Base-by-base conservation (phyloP, 2,113 vertebrate species). In the Channa argus region DNA sequence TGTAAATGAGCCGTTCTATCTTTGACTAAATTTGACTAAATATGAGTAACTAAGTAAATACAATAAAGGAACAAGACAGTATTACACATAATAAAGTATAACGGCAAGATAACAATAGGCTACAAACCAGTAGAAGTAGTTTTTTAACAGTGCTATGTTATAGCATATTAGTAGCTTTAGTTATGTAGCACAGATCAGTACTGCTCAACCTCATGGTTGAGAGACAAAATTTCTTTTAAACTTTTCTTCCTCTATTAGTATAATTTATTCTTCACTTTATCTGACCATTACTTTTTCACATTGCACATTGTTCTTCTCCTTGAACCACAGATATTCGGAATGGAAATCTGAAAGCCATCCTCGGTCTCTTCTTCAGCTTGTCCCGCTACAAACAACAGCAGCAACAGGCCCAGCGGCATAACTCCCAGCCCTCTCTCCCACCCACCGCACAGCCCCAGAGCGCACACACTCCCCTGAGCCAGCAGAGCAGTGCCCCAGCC, bases 341-440 rank as follows among this genome's bases (percentile, higher is more conserved):
- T 96, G 98, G 98, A 62, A 98, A 99, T 95, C 95, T 99, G 78
- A 99, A 99, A 95, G 96, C 98, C 85, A 99, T 99, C 84, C 87
- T 99, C 84, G 97, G 98, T 81, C 96, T 99, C 75, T 99, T 99
- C 95, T 99, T 99, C 92, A 99, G 97, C 85, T 91, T 99, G 46
- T 99, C 98, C 7, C 96, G 97, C 0, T 99, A 97, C 93, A 99
- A 99, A 87, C 98, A 99, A 86, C 97, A 99, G 88, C 98, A 95
- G 83, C 91, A 97, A 91, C 96, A 95, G 79, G 88, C 92, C 13
- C 96, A 94, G 63, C 93, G 94, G 59, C 94, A 93, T 68, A 74
- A 74, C 70, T 63, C 90, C 53, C 87, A 90, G 37, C 68, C 83
- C 5, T 36, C 62, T 1, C 55, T 73, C 45, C 82, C 84, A 2